Percentiles rank a stretch among this genome's conserved stretches.
phyloP scores from a whole-genome alignment of 2,113 vertebrate species.

The Tylochromis polylepis region DNA sequence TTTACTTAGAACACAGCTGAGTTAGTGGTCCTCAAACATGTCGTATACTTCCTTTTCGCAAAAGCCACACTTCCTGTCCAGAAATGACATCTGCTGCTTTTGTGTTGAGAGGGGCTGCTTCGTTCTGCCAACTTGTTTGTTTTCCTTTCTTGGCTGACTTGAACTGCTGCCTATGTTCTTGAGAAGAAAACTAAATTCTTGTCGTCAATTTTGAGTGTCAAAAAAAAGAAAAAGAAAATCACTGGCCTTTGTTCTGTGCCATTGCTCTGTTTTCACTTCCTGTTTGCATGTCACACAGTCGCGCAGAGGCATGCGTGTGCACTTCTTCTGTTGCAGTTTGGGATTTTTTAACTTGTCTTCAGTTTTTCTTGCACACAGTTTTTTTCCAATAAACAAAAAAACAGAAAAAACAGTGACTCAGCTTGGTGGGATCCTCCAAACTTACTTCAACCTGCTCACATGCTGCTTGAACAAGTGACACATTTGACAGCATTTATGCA shows the following conservation, averaged over 20 bases:
- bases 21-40: conserved; percentile 13
- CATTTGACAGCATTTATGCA: neutral
- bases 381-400: neutral
- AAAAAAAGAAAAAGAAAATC: neutral
- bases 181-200: conserved; percentile 9
- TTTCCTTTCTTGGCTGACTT: conserved; percentile 5
- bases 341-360: neutral
- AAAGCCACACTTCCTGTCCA: conserved; percentile 60
- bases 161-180: neutral
- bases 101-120: conserved; percentile 9
- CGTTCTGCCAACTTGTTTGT: conserved; percentile 30
- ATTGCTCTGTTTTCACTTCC: conserved; percentile 59
- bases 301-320: neutral
- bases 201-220: neutral
- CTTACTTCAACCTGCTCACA: neutral
- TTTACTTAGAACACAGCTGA: neutral
- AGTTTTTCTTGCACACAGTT: conserved; percentile 1
- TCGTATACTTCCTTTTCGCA: conserved; percentile 42
- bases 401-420: neutral
- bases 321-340: conserved; percentile 11
- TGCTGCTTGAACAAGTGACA: neutral
- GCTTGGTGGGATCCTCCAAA: neutral
- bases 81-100: conserved; percentile 57
- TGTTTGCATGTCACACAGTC: conserved; percentile 36
- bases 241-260: conserved; percentile 19